Evolutionary conservation across 2,888 invertebrate genomes (phyloP).

Genomic region (Conomelus anceps): DNA sequence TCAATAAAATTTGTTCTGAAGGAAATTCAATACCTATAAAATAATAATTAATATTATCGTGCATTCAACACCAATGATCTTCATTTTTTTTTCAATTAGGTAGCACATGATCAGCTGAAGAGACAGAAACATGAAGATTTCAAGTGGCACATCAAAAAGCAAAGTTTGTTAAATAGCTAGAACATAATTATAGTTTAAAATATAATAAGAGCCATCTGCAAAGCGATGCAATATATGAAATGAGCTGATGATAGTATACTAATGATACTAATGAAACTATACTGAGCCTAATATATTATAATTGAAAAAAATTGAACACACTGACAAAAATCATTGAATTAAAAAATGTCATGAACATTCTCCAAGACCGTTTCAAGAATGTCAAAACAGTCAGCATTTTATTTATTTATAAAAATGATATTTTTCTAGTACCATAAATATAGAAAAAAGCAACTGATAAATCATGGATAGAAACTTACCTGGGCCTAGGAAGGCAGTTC

Average conservation of each 20-base stretch:
- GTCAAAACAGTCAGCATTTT: too few species aligned
- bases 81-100: background rate
- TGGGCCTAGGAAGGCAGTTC: background rate
- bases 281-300: background rate
- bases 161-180: background rate
- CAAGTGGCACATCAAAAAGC: background rate
- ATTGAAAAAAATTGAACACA: background rate
- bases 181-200: background rate
- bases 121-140: background rate
- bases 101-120: background rate
- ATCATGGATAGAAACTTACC: background rate
- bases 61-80: too few species aligned
- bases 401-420: too few species aligned
- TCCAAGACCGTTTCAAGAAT: too few species aligned
- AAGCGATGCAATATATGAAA: background rate
- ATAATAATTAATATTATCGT: too few species aligned
- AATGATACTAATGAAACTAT: background rate
- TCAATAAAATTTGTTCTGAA: too few species aligned
- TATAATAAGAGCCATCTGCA: background rate
- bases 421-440: background rate
- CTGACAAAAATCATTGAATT: too few species aligned
- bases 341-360: too few species aligned
- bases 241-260: background rate
- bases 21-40: background rate
- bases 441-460: background rate